phyloP scores from a whole-genome alignment of 2,888 invertebrate genomes.

The Paralinhomoeus sp. region DNA sequence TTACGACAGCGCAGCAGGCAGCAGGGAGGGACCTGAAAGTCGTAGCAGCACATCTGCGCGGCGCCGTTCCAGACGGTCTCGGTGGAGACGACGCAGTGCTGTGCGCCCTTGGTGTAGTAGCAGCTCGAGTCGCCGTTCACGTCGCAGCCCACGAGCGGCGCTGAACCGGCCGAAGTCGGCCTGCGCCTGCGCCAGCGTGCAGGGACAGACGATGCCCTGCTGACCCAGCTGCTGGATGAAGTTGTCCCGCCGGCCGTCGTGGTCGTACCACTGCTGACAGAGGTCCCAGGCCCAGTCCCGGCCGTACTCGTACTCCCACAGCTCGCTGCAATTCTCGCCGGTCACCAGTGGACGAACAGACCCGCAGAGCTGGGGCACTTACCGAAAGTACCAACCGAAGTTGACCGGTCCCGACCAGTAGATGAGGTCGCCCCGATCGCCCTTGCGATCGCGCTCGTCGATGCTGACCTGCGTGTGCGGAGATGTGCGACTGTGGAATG shows the following conservation, averaged over 20 bases:
- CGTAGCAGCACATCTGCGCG: slow-evolving; percentile 89
- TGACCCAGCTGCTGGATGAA: slow-evolving; percentile 15
- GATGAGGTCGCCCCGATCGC: too few species aligned
- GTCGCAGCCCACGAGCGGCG: slow-evolving; percentile 42
- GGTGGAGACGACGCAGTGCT: slow-evolving; percentile 71
- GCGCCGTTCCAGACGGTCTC: slow-evolving; percentile 43
- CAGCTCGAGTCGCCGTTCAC: slow-evolving; percentile 63
- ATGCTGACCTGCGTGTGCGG: too few species aligned
- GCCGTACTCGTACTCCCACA: slow-evolving; percentile 57
- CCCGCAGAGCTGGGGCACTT: too few species aligned
- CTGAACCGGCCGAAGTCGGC: background rate
- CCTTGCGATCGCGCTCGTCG: slow-evolving; percentile 1
- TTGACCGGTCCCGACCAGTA: slow-evolving; percentile 80
- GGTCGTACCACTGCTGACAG: slow-evolving; percentile 63
- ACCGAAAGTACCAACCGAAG: slow-evolving; percentile 43
- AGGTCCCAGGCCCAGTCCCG: slow-evolving; percentile 53
- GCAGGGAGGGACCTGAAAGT: too few species aligned
- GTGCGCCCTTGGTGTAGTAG: slow-evolving; percentile 60
- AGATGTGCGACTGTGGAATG: too few species aligned
- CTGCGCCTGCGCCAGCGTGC: slow-evolving; percentile 59
- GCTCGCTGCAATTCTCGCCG: slow-evolving; percentile 8
- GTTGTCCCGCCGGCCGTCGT: slow-evolving; percentile 18
- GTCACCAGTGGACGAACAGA: too few species aligned
- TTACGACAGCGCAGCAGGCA: too few species aligned
- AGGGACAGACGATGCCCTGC: slow-evolving; percentile 45